phyloP scores from a whole-genome alignment of 2,888 invertebrate species.

The Branchipolynoe longqiensis region DNA sequence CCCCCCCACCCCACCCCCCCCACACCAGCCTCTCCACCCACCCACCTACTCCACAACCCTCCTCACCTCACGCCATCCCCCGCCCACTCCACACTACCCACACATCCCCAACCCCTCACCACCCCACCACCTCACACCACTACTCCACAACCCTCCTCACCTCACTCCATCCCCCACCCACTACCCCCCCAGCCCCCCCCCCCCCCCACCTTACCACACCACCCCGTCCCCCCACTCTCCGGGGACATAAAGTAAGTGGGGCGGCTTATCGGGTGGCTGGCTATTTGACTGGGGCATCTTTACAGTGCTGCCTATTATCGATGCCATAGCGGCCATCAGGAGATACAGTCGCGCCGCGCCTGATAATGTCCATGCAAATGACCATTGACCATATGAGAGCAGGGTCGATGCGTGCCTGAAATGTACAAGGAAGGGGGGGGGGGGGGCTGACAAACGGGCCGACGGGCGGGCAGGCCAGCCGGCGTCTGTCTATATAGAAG shows the following conservation, averaged over 20 bases:
- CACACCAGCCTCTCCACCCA: too few relatives aligned
- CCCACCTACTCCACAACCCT: too few relatives aligned
- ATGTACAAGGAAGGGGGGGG: constrained; percentile 37
- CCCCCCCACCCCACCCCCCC: too few relatives aligned
- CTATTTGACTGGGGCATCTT: constrained; percentile 46
- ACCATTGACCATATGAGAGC: constrained; percentile 53
- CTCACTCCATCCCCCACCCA: background rate
- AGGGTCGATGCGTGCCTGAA: constrained; percentile 51
- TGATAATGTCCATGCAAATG: constrained; percentile 54
- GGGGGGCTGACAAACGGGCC: background rate
- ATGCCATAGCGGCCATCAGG: constrained; percentile 54
- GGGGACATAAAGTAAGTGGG: constrained; percentile 42
- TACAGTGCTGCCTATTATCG: constrained; percentile 49
- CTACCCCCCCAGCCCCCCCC: background rate
- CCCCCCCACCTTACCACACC: background rate
- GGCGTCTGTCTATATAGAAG: too few relatives aligned
- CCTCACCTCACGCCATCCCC: too few relatives aligned
- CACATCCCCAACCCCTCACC: too few relatives aligned
- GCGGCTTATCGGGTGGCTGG: constrained; percentile 32
- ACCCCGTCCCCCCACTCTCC: background rate
- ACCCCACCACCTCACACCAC: too few relatives aligned
- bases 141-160: too few relatives aligned
- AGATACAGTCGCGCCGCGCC: constrained; percentile 16
- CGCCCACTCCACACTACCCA: too few relatives aligned
- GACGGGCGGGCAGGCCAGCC: too few relatives aligned